These are phyloP conservation scores for Argyresthia goedartella DNA, from an alignment of 2,888 invertebrate genomes.

Conservation along the genomic window DNA sequence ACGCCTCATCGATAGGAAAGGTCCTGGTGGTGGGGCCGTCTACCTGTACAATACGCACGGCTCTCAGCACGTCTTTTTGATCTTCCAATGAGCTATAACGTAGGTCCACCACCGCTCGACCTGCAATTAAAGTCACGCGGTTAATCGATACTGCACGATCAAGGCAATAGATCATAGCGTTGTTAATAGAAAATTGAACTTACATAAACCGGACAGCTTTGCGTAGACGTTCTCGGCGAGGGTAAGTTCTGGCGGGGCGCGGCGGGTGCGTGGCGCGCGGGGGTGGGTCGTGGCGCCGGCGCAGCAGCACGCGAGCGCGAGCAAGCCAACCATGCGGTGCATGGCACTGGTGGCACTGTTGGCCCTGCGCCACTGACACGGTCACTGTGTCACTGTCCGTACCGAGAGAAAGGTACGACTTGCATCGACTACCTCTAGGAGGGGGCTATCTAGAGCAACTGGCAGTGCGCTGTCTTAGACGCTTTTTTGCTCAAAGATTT, in stretches of 20 bases:
- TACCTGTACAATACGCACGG: constrained; percentile 48
- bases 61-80: constrained; percentile 41
- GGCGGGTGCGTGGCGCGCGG: not conserved
- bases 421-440: constrained; percentile 27
- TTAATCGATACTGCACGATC: constrained; percentile 6
- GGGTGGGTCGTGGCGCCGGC: not conserved
- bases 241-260: constrained; percentile 27
- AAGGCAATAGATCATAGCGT: constrained; percentile 3
- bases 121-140: constrained; percentile 27
- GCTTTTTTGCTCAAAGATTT: no score
- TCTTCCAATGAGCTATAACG: constrained; percentile 37
- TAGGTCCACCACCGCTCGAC: constrained; percentile 57
- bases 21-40: constrained; percentile 29
- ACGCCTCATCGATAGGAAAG: constrained; percentile 49
- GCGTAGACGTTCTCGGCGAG: constrained; percentile 55
- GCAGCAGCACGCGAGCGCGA: constrained; percentile 28
- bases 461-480: not conserved
- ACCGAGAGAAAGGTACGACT: constrained; percentile 49
- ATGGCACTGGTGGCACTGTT: constrained; percentile 28
- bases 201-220: constrained; percentile 56
- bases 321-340: constrained; percentile 23
- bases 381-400: constrained; percentile 61
- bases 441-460: constrained; percentile 52
- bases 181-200: constrained; percentile 28
- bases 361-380: constrained; percentile 49